Conservation (phyloP, 2,888 invertebrate genomes). For the Cremastinae sp. region DNA sequence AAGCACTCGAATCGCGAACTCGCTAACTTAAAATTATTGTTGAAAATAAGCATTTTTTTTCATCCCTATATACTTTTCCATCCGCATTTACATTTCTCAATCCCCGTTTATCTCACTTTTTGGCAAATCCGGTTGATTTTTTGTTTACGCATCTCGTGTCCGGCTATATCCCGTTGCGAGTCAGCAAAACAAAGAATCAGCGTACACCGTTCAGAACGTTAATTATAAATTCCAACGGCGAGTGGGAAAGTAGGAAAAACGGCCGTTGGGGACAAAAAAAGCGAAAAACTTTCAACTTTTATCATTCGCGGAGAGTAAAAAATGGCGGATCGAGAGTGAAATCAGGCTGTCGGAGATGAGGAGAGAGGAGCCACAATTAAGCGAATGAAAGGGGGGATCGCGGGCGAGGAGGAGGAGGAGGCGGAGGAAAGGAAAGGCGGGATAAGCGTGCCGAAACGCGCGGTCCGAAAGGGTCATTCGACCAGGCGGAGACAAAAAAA, state of each 20-base stretch:
- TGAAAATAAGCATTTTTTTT: too few species aligned
- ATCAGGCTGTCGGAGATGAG: conserved; percentile 3
- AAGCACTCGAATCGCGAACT: conserved; percentile 4
- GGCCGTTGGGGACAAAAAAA: background rate
- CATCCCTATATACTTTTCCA: background rate
- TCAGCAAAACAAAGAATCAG: background rate
- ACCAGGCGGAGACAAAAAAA: conserved; percentile 33
- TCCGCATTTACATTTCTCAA: background rate
- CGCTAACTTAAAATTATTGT: background rate
- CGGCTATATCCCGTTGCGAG: background rate
- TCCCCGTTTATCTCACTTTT: background rate
- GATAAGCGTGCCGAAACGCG: conserved; percentile 45
- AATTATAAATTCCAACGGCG: background rate
- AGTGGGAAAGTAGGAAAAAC: background rate
- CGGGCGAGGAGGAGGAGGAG: too few species aligned
- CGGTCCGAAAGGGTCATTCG: conserved; percentile 21
- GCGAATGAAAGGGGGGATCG: conserved; percentile 19
- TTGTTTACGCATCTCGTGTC: too few species aligned
- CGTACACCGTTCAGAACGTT: background rate
- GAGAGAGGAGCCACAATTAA: conserved; percentile 13
- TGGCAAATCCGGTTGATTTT: background rate
- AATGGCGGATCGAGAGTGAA: conserved; percentile 2
- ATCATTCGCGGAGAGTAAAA: background rate
- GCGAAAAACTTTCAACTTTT: conserved; percentile 3
- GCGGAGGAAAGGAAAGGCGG: conserved; percentile 26